These are phyloP conservation scores for Odocoileus virginianus DNA, from an alignment of 2,113 vertebrate genomes.

Conservation along the genomic window DNA sequence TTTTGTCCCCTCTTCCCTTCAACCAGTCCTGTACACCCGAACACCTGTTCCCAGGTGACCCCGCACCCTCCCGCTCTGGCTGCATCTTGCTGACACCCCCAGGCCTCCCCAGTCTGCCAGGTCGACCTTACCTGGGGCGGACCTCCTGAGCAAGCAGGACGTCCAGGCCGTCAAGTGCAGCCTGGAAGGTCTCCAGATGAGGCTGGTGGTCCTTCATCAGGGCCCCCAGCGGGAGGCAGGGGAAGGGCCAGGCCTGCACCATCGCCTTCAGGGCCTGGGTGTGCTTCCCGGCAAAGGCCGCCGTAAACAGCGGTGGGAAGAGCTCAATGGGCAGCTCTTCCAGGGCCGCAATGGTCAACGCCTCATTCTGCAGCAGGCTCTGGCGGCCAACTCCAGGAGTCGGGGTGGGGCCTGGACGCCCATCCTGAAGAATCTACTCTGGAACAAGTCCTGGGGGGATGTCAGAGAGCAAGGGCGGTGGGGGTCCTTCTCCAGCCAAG, in stretches of 20 bases:
- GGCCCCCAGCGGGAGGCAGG: slow-evolving; percentile 46
- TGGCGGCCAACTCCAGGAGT: slow-evolving; percentile 17
- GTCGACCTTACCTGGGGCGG: slow-evolving; percentile 35
- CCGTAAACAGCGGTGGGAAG: background rate
- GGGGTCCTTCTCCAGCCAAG: background rate
- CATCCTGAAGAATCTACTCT: background rate
- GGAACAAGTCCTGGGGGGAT: background rate
- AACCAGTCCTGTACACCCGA: background rate
- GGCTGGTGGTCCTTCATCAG: background rate
- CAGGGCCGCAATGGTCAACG: background rate
- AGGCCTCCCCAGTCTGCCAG: no score
- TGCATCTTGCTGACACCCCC: background rate
- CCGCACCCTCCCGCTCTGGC: background rate
- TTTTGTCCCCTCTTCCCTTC: background rate
- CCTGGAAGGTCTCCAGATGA: background rate
- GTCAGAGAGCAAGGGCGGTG: background rate
- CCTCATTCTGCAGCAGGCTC: slow-evolving; percentile 30
- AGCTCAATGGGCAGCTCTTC: slow-evolving; percentile 28
- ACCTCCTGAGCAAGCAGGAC: background rate
- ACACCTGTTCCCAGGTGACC: background rate
- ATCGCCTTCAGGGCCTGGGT: background rate
- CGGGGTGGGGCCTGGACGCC: background rate
- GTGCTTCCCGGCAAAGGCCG: background rate
- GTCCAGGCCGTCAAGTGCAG: background rate
- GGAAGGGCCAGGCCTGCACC: slow-evolving; percentile 54